These are phyloP conservation scores for Macropodus opercularis DNA, from an alignment of 2,797 vertebrate genomes.

Conservation along the genomic window DNA sequence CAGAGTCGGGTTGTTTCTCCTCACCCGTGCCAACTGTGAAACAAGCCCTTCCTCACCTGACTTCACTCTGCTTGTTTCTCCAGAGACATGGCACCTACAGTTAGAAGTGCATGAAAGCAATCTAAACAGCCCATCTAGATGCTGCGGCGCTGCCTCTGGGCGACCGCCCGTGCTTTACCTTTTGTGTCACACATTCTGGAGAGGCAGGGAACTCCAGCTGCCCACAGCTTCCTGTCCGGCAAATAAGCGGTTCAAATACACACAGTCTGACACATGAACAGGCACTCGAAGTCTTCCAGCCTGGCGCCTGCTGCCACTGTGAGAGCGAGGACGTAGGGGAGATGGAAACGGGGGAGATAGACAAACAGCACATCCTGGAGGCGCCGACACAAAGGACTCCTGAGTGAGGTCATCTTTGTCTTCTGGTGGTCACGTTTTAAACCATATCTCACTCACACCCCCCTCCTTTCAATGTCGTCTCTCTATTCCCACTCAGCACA, in stretches of 20 bases:
- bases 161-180: neutral
- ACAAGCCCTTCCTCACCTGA: constrained; percentile 29
- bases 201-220: constrained; percentile 27
- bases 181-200: constrained; percentile 1
- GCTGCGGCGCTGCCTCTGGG: too few species aligned
- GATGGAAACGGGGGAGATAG: constrained; percentile 19
- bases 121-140: neutral
- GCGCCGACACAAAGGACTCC: constrained; percentile 34
- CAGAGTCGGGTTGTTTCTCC: constrained; percentile 39
- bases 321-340: constrained; percentile 12
- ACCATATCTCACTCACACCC: constrained; percentile 37
- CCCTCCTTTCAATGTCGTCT: constrained; percentile 39
- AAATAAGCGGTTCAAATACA: constrained; percentile 40
- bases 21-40: constrained; percentile 38
- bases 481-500: constrained; percentile 43
- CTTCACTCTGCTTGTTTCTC: constrained; percentile 16
- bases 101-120: neutral
- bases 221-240: constrained; percentile 57
- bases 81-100: too few species aligned
- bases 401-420: constrained; percentile 55
- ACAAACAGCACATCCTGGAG: constrained; percentile 36
- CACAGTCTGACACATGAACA: constrained; percentile 3
- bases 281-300: constrained; percentile 28
- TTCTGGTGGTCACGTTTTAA: constrained; percentile 52
- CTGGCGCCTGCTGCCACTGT: constrained; percentile 50